These are phyloP conservation scores for Chloroceryle amazona DNA, from an alignment of 2,797 vertebrate genomes.

Conservation along the genomic window DNA sequence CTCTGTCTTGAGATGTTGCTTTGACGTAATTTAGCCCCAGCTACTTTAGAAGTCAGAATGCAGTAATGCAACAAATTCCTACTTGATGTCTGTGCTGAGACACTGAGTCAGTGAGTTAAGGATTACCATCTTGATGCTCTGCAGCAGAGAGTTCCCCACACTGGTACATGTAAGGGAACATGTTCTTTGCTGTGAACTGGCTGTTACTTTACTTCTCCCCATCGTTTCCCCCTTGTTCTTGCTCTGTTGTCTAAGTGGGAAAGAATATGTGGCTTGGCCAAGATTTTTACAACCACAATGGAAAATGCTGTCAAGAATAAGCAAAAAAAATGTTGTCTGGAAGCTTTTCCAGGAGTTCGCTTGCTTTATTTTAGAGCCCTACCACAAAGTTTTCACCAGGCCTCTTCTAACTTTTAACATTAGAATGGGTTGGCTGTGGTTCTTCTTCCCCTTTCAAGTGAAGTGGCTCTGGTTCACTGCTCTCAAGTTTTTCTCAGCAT, in stretches of 20 bases:
- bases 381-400: constrained; percentile 40
- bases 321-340: background rate
- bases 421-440: constrained; percentile 48
- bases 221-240: background rate
- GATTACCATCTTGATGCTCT: background rate
- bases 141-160: background rate
- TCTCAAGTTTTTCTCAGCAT: constrained; percentile 16
- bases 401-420: constrained; percentile 31
- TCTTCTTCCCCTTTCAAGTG: background rate
- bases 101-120: background rate
- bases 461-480: background rate
- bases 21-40: background rate
- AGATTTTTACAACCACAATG: constrained; percentile 59
- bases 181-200: constrained; percentile 14
- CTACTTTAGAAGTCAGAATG: background rate
- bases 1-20: background rate
- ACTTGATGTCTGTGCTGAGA: background rate
- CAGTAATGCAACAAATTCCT: background rate
- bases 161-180: background rate
- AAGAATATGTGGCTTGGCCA: constrained; percentile 42
- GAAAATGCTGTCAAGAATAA: constrained; percentile 35
- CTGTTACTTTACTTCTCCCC: constrained; percentile 14
- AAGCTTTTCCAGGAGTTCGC: constrained; percentile 19
- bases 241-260: background rate
- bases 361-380: constrained; percentile 56